These are phyloP conservation scores for Pharmacophagus antenor DNA, from an alignment of 2,888 invertebrate species.

Conservation along the genomic window DNA sequence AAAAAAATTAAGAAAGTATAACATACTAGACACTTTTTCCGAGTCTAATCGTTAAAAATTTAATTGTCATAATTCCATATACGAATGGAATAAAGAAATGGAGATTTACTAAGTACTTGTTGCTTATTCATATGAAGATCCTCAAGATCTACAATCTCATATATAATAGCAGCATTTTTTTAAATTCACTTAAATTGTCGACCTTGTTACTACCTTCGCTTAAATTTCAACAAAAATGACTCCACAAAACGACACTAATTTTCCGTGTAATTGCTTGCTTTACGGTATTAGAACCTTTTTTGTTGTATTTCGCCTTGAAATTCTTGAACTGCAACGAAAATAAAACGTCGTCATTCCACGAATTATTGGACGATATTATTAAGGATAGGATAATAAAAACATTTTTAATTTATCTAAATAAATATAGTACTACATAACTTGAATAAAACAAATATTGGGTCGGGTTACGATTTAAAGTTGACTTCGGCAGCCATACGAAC, in stretches of 20 bases:
- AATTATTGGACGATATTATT: neutral
- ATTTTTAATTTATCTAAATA: too few relatives aligned
- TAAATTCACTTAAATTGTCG: neutral
- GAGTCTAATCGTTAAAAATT: too few relatives aligned
- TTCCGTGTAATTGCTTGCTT: neutral
- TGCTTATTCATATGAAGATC: neutral
- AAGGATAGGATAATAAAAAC: too few relatives aligned
- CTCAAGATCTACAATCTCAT: neutral
- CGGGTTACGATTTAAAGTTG: too few relatives aligned
- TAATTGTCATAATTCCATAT: too few relatives aligned
- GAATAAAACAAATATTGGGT: too few relatives aligned
- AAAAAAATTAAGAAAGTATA: too few relatives aligned
- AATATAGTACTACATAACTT: too few relatives aligned
- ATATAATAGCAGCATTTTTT: neutral
- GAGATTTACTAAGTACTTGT: too few relatives aligned
- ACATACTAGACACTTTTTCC: too few relatives aligned
- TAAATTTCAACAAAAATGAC: neutral
- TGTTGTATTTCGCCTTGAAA: neutral
- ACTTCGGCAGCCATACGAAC: too few relatives aligned
- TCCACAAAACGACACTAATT: conserved; percentile 7
- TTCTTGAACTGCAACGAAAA: neutral
- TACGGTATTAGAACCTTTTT: neutral
- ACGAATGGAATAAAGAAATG: too few relatives aligned
- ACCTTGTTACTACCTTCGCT: neutral
- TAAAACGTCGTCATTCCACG: neutral